Evolutionary conservation across 2,113 vertebrate species (phyloP).

Genomic region (Poeciliopsis prolifica): DNA sequence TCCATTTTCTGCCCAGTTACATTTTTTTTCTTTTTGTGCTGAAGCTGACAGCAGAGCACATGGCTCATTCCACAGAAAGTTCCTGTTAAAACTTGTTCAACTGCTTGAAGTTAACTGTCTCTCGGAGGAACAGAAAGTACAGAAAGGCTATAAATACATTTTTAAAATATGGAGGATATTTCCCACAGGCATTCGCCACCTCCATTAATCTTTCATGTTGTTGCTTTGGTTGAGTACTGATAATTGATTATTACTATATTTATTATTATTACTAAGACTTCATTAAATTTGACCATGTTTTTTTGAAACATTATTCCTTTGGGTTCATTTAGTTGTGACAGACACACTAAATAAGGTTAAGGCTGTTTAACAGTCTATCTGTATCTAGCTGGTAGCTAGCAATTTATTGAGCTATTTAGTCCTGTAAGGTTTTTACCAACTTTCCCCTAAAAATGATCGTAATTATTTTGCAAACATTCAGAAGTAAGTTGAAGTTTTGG

Average conservation of each 20-base stretch:
- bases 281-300: background rate
- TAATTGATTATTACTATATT: background rate
- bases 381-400: no score
- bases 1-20: constrained; percentile 11
- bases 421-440: no score
- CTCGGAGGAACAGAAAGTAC: background rate
- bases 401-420: no score
- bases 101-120: constrained; percentile 1
- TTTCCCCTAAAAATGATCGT: no score
- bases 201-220: background rate
- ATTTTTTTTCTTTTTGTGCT: constrained; percentile 12
- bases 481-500: no score
- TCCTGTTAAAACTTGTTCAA: constrained; percentile 70
- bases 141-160: background rate
- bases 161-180: background rate
- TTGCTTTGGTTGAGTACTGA: background rate
- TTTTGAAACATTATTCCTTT: background rate
- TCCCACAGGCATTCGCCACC: background rate
- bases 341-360: background rate
- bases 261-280: background rate
- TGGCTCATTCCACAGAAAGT: constrained; percentile 50
- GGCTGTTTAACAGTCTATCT: no score
- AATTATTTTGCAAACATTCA: no score
- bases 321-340: background rate
- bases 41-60: constrained; percentile 19